Percentiles rank a stretch among this genome's conserved stretches.
phyloP scores from a whole-genome alignment of 2,113 vertebrate genomes.

The Lontra canadensis region DNA sequence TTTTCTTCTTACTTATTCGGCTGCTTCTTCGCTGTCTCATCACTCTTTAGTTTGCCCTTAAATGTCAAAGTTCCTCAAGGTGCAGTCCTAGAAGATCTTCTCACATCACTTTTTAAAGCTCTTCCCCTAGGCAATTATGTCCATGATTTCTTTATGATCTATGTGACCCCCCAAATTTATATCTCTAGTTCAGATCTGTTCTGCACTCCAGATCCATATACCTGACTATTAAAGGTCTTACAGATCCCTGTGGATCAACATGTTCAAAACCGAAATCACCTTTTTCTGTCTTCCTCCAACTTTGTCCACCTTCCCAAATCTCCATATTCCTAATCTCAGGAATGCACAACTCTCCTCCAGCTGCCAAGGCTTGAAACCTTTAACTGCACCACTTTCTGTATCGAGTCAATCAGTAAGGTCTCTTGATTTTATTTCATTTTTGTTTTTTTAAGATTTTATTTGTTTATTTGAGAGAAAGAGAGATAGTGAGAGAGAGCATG shows the following conservation, averaged over 20 bases:
- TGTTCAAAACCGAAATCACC: neutral
- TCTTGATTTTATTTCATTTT: neutral
- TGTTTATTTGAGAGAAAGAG: too few species aligned
- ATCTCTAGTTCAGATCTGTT: neutral
- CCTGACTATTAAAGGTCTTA: neutral
- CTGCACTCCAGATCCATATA: neutral
- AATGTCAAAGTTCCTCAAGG: neutral
- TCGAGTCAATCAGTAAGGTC: neutral
- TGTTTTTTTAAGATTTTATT: too few species aligned
- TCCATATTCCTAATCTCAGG: neutral
- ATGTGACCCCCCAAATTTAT: neutral
- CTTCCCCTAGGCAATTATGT: neutral
- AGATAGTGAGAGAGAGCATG: too few species aligned
- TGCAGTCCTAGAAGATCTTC: neutral
- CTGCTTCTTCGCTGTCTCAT: neutral
- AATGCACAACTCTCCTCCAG: neutral
- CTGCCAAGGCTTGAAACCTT: neutral
- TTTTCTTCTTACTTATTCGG: neutral
- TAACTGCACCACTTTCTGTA: neutral
- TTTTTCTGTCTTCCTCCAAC: neutral
- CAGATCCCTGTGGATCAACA: neutral
- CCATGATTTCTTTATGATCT: neutral
- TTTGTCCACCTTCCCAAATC: neutral
- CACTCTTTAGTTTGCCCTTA: neutral
- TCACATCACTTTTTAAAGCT: neutral